Base-by-base conservation (phyloP, 1,140 invertebrate genomes). In the Ooceraea biroi region DNA sequence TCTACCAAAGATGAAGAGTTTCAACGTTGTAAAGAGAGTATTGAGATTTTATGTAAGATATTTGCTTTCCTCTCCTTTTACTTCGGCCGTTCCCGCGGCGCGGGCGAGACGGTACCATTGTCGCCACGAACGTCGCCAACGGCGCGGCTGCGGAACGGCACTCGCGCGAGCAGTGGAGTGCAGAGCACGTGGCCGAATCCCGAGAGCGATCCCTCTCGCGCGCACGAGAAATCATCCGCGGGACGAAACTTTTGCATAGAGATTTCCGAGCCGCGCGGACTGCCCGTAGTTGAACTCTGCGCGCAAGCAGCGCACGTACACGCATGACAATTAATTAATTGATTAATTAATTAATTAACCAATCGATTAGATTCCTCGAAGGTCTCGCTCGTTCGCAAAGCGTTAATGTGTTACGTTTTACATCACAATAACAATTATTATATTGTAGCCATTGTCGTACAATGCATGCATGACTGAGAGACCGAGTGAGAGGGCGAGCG, bases 1-100 rank as follows among this genome's bases (percentile, higher is more conserved):
- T 92, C 90, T 94, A 94, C 94, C 94, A 94, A 94, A 94, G 94
- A 94, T 94, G 89, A 92, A 91, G 91, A 89, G 85, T 91, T 92
- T 92, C 86, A 90, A 36, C 89, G 89, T 91, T 91, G 91, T 92
- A 87, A 78, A 84, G 50, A 84, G 73, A 72, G 66, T 82, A 83
- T 74, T 50, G 84, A 87, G 85, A 73, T 73, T n/a, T 89, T 87
- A 69, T 89, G 88, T 90, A 89, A 90, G 85, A 90, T 90, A 90
- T 86, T 82, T 84, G 25, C 11, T 78, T 41, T 73, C 87, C 83
- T 73, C 52, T 83, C 71, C 41, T 72, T 80, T 50, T 69, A 41
- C 11, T 27, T 74, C 66, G 17, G 17, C 82, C 48, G 46, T 82
- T 65, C 36, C 30, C 76, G 36, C 36, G 58, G 25, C 19, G 19